Conservation (phyloP, 2,888 invertebrate species). For the Drosophila macrospina region DNA sequence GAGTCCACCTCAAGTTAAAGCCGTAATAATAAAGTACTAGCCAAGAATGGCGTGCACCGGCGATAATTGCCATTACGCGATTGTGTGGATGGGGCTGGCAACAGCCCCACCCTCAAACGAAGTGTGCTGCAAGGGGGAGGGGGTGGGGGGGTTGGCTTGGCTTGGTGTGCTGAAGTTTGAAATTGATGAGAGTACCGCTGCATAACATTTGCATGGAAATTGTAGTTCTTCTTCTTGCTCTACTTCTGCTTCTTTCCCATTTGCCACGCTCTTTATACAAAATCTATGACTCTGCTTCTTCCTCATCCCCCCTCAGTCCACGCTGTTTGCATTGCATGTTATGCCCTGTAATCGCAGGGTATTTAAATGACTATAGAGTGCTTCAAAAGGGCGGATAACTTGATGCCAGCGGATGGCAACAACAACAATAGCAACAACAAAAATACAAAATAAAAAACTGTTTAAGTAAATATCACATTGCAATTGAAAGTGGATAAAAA, state of each 20-base stretch:
- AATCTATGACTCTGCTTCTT: slow-evolving; percentile 19
- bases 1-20: slow-evolving; percentile 58
- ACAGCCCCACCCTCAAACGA: too few relatives aligned
- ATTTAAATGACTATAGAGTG: slow-evolving; percentile 7
- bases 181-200: slow-evolving; percentile 24
- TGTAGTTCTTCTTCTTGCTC: slow-evolving; percentile 10
- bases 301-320: background rate
- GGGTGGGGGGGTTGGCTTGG: too few relatives aligned
- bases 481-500: background rate
- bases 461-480: slow-evolving; percentile 13
- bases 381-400: slow-evolving; percentile 1
- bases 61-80: slow-evolving; percentile 72
- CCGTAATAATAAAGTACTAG: slow-evolving; percentile 60
- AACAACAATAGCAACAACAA: background rate
- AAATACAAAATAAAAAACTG: background rate
- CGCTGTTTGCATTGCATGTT: background rate
- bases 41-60: slow-evolving; percentile 65
- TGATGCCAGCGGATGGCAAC: background rate
- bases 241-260: background rate
- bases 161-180: background rate
- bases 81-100: too few relatives aligned
- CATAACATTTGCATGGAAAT: slow-evolving; percentile 67
- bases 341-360: slow-evolving; percentile 5
- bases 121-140: too few relatives aligned
- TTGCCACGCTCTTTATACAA: slow-evolving; percentile 24